Evolutionary conservation across 2,797 vertebrate species (phyloP).

Genomic region (Mastacembelus armatus): DNA sequence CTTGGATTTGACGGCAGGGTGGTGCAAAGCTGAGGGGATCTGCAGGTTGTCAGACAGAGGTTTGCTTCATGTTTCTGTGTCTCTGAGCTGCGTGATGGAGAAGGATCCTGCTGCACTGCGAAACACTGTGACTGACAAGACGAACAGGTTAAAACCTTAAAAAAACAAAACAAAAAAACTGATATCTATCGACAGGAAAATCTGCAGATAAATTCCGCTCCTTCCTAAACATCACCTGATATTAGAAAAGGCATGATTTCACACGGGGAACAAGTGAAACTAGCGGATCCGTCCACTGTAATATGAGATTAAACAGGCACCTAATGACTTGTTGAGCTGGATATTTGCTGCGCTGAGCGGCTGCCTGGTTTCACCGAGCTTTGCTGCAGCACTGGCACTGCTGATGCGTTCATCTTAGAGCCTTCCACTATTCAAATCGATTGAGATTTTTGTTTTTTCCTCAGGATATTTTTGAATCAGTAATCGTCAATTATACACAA

Average conservation of each 20-base stretch:
- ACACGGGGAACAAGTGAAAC: not conserved
- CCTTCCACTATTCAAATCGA: not conserved
- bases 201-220: too few species aligned
- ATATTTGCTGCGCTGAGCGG: slow-evolving; percentile 53
- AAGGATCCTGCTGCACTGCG: slow-evolving; percentile 42
- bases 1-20: slow-evolving; percentile 72
- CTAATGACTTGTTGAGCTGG: not conserved
- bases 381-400: slow-evolving; percentile 4
- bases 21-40: slow-evolving; percentile 68
- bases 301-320: not conserved
- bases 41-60: slow-evolving; percentile 66
- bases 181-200: too few species aligned
- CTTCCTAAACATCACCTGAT: rapidly evolving
- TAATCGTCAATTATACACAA: not conserved
- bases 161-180: not conserved
- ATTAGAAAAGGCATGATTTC: not conserved
- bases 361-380: slow-evolving; percentile 61
- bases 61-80: slow-evolving; percentile 58
- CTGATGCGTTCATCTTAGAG: not conserved
- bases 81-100: slow-evolving; percentile 58
- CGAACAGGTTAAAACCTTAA: not conserved
- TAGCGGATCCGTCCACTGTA: not conserved
- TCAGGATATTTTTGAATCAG: not conserved
- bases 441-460: not conserved
- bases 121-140: not conserved